Evolutionary conservation across 1,140 invertebrate genomes (phyloP).

Genomic region (Maconellicoccus hirsutus): DNA sequence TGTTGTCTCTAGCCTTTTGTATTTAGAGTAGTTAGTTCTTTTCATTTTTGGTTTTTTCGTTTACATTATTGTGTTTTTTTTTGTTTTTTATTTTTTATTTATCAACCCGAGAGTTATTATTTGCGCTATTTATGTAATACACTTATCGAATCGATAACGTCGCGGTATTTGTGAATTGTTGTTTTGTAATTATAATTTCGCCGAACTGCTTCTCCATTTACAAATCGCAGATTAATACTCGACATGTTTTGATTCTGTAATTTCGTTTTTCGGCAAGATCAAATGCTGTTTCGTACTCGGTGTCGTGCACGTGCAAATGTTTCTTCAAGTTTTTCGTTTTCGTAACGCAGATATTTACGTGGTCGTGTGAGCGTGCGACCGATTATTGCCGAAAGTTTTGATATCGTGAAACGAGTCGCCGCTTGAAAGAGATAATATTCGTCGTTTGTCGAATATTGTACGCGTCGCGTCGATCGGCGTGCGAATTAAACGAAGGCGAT

Average conservation of each 20-base stretch:
- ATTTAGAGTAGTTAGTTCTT: constrained; percentile 20
- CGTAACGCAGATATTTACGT: background rate
- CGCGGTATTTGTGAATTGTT: background rate
- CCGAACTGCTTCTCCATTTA: background rate
- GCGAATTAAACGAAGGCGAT: too few species aligned
- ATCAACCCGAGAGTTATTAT: background rate
- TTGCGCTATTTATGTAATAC: constrained; percentile 14
- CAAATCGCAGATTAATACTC: background rate
- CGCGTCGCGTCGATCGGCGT: background rate
- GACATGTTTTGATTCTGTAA: background rate
- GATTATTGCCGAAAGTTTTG: too few species aligned
- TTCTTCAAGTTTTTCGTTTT: background rate
- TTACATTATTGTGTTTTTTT: background rate
- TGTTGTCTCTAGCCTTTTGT: constrained; percentile 20
- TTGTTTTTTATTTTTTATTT: constrained; percentile 11
- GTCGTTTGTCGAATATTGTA: background rate
- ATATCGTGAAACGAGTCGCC: too few species aligned
- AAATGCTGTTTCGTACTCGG: background rate
- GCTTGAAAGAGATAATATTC: too few species aligned
- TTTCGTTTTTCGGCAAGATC: background rate
- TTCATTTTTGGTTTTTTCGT: constrained; percentile 15
- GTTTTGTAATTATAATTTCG: background rate
- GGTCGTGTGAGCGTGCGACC: too few species aligned
- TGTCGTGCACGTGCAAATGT: background rate
- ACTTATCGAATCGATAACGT: background rate